Conservation (phyloP, 2,113 vertebrate species). For the Heptranchias perlo region DNA sequence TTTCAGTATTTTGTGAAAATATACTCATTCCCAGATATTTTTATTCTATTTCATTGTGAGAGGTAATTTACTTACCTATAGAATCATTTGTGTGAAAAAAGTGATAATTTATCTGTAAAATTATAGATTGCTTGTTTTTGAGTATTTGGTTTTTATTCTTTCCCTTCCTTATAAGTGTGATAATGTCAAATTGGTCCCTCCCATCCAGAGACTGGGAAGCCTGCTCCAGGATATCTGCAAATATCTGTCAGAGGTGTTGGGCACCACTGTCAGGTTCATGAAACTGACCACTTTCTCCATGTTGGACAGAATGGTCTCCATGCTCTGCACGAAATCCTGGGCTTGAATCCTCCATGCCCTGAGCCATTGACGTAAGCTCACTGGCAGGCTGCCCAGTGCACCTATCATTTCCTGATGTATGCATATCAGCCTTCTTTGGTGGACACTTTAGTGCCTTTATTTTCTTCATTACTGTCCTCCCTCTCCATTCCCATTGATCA, state of each 20-base stretch:
- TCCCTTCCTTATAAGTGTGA: not conserved
- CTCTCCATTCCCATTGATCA: slow-evolving; percentile 17
- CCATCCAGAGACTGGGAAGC: not conserved
- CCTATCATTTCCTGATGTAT: too few species aligned
- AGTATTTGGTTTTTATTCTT: not conserved
- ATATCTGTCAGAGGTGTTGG: not conserved
- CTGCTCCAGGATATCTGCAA: not conserved
- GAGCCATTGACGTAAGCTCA: too few species aligned
- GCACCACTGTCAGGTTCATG: too few species aligned
- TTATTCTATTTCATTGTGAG: not conserved
- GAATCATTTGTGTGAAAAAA: not conserved
- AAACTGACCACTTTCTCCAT: too few species aligned
- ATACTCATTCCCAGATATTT: not conserved
- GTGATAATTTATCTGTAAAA: not conserved
- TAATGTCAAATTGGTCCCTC: not conserved
- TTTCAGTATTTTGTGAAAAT: not conserved
- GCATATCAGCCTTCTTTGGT: too few species aligned
- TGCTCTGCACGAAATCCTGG: not conserved
- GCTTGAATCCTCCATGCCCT: not conserved
- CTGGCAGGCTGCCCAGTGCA: too few species aligned
- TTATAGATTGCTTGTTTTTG: not conserved
- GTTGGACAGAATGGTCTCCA: too few species aligned
- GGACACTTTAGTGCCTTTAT: too few species aligned
- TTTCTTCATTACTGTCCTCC: too few species aligned
- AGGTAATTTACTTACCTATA: not conserved